These are phyloP conservation scores for Lepidostoma basale DNA, from an alignment of 1,140 invertebrate genomes.

Conservation along the genomic window DNA sequence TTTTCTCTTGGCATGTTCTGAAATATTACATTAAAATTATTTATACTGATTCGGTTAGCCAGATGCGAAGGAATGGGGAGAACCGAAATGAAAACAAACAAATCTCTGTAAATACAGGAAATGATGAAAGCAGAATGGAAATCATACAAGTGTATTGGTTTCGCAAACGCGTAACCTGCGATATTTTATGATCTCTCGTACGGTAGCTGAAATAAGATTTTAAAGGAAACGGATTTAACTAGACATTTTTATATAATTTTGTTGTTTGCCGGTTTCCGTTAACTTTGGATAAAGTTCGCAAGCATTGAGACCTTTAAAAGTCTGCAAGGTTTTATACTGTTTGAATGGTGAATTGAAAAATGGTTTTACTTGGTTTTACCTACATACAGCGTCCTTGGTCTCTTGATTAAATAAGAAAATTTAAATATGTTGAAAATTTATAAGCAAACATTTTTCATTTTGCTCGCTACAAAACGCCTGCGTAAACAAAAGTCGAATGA, in stretches of 20 bases:
- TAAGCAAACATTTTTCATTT: too few relatives aligned
- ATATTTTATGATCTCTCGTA: not conserved
- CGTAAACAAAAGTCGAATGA: too few relatives aligned
- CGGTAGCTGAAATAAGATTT: not conserved
- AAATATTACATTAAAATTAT: constrained; percentile 5
- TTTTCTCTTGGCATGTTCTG: not conserved
- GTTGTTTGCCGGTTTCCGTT: too few relatives aligned
- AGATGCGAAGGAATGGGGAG: not conserved
- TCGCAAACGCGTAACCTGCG: not conserved
- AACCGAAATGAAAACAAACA: not conserved
- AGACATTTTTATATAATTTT: not conserved
- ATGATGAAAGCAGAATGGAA: not conserved
- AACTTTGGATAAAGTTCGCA: too few relatives aligned
- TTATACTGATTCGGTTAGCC: not conserved
- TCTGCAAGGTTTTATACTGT: too few relatives aligned
- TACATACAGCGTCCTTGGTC: too few relatives aligned
- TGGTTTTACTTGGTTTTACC: too few relatives aligned
- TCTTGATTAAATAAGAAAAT: too few relatives aligned
- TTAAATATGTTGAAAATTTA: too few relatives aligned
- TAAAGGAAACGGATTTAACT: not conserved
- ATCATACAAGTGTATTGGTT: not conserved
- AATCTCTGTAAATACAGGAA: not conserved
- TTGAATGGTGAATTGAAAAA: too few relatives aligned
- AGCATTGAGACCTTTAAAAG: too few relatives aligned
- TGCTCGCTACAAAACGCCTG: too few relatives aligned